A percentile compares a stretch with the other conserved stretches of the same genome.
phyloP scores from a whole-genome alignment of 2,797 vertebrate genomes.

The Erithacus rubecula region DNA sequence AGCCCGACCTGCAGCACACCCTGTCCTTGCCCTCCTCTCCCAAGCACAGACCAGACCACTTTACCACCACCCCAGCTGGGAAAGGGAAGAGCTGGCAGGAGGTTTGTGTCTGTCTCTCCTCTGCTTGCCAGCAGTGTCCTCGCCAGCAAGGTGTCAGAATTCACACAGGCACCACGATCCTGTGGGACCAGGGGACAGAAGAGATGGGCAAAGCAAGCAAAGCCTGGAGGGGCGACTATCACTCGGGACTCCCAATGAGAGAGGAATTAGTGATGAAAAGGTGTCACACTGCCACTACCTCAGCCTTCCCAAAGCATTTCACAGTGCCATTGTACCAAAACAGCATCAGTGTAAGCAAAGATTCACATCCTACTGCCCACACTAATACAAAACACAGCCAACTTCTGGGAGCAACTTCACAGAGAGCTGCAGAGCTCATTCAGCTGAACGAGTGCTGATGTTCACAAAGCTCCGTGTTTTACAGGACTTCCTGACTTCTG shows the following conservation, averaged over 20 bases:
- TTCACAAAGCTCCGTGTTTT: not conserved
- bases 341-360: not conserved
- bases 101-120: not conserved
- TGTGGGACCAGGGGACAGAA: fast-evolving
- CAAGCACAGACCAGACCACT: fast-evolving
- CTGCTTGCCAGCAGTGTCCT: fast-evolving
- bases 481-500: constrained; percentile 35
- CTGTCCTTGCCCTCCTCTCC: not conserved
- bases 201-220: not conserved
- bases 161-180: not conserved
- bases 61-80: not conserved
- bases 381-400: not conserved
- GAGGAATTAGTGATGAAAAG: not conserved
- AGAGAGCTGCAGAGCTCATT: constrained; percentile 15
- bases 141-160: not conserved
- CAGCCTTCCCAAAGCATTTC: not conserved
- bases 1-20: not conserved
- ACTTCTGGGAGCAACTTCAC: not conserved
- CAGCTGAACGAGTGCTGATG: not conserved
- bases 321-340: not conserved
- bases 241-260: not conserved
- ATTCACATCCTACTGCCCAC: not conserved
- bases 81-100: not conserved
- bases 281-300: not conserved
- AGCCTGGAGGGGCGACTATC: fast-evolving